Conservation (phyloP, 2,797 vertebrate genomes). For the Anguilla obscura region DNA sequence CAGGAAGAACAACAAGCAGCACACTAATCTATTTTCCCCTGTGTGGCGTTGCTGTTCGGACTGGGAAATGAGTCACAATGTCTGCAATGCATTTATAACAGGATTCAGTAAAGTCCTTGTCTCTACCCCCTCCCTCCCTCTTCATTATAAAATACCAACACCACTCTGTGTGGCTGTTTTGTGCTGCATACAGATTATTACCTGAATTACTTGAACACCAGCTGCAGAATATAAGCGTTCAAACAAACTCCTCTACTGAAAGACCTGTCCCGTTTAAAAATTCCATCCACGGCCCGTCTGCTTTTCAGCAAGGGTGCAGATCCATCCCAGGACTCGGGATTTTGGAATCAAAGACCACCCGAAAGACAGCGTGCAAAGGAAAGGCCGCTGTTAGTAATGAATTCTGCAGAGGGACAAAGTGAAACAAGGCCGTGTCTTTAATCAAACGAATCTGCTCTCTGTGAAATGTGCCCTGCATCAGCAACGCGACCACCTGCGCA, state of each 20-base stretch:
- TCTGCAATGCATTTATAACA: not conserved
- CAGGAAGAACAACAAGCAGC: not conserved
- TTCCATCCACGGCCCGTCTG: not conserved
- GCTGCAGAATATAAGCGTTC: not conserved
- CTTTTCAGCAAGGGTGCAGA: not conserved
- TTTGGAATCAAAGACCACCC: slow-evolving; percentile 1
- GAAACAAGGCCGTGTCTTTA: not conserved
- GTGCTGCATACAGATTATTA: not conserved
- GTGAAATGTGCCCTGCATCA: not conserved
- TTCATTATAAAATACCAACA: not conserved
- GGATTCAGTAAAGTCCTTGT: not conserved
- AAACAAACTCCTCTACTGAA: not conserved
- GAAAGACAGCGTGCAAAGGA: not conserved
- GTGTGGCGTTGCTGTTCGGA: not conserved
- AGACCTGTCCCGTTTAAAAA: not conserved
- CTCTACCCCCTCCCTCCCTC: not conserved
- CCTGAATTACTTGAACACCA: not conserved
- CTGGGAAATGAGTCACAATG: slow-evolving; percentile 5
- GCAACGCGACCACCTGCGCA: not conserved
- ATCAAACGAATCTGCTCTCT: not conserved
- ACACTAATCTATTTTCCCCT: not conserved
- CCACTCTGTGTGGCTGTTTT: not conserved
- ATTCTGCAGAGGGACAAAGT: not conserved
- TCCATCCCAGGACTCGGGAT: not conserved
- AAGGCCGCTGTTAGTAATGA: not conserved